Base-by-base conservation (phyloP, 1,140 invertebrate genomes). In the Drosophila nannoptera region DNA sequence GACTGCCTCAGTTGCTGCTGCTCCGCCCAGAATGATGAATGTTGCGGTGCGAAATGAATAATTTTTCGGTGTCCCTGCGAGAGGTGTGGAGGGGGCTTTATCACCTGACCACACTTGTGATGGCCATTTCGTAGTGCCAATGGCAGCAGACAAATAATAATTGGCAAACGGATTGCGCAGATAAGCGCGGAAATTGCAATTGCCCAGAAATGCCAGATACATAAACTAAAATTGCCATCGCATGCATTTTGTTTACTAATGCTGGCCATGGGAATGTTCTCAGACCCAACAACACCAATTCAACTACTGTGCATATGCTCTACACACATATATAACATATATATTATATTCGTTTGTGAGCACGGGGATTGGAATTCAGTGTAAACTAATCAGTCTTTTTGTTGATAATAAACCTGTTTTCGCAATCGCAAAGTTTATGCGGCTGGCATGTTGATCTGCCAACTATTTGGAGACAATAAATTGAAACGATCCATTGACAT, bases 11-110 rank as follows among this genome's bases (percentile, higher is more conserved):
- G 55, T 50, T 36, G 76, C 50, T 77, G 67, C 69, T 54, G 46
- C 48, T 38, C 38, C 43, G 5, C 31, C 9, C 58, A 11, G 38
- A 45, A 31, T 29, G 50, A 54, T 63, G 40, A 59, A 54, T 42
- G 50, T 53, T 63, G 55, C 48, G 60, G 69, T 64, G 59, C 66
- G 46, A 69, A 46, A 75, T 78, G 64, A 78, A 78, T 78, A 58
- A 73, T 77, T 67, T 84, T 67, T 69, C 67, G 54, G 40, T 32
- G 40, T 32, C 54, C 54, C 64, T 56, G 56, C 63, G 35, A 63
- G 53, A 76, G 42, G 50, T 50, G 49, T 56, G 64, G 59, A 52
- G 66, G 64, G 59, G 48, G 66, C 78, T 71, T 67, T 61, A 69
- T 73, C 48, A 72, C 49, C 43, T 52, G 65, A 52, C 53, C 36